Base-by-base conservation (phyloP, 2,888 invertebrate species). In the Hydraecia micacea region DNA sequence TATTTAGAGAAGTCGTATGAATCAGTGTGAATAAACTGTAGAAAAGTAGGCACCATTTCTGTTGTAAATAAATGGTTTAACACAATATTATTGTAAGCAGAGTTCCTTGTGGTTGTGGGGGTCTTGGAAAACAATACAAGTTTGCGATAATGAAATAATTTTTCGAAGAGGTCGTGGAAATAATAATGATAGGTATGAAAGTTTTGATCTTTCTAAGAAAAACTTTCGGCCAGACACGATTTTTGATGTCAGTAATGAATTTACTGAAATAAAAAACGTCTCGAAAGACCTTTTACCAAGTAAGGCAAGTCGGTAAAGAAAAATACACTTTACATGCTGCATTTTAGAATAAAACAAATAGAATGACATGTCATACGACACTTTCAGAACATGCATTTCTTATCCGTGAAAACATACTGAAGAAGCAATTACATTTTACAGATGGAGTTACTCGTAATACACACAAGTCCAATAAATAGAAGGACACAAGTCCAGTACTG, bases 351-450 rank as follows among this genome's bases (percentile, higher is more conserved):
- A 15, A n/a, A 55, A 65, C 2, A n/a, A 60, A 49, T 32, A 1
- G 2, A 58, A 42, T 25, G 55, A 15, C 1, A 72, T 18, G 65
- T 49, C 8, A 46, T 28, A 65, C 8, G 36, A 58, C 8, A 25
- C 5, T 36, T 8, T 8, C n/a, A 60, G 52, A 0, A 67, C 28
- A 67, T 11, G 8, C 15, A 39, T 70, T 58, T 32, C n/a, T n/a
- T 71, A 71, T 82, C 15, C 46, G 13, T 62, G n/a, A 58, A n/a
- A 70, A 6, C 4, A 49, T 21, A 42, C 32, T 46, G 46, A 46
- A 60, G 28, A 58, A 76, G 15, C 25, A 66, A 73, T 70, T 66
- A 62, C n/a, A 55, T 62, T 78, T 70, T 73, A 49, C 46, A 62
- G 60, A 69, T 28, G 49, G 28, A 36, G 21, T 42, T 28, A n/a